Base-by-base conservation (phyloP, 2,888 invertebrate species). In the Xestoiulus laeticollis region DNA sequence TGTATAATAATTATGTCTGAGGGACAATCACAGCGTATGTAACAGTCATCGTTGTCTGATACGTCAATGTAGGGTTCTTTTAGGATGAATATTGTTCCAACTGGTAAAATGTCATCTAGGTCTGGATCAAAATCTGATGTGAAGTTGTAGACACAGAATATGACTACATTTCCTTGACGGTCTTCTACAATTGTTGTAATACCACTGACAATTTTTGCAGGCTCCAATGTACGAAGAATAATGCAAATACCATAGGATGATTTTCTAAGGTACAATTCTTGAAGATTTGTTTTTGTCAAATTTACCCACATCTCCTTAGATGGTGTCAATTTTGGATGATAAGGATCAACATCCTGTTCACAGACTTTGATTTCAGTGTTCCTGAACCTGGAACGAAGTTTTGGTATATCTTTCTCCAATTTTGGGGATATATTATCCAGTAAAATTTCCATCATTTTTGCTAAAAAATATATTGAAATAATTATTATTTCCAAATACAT, bases 21-120 rank as follows among this genome's bases (percentile, higher is more conserved):
- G 0, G 87, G 87, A 87, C 87, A 59, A 33, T 59, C 53, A n/a
- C 87, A 87, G 16, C 68, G 33, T 8, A 87, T 0, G 10, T 8
- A 22, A 33, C 16, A 6, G 19, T 32, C 32, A 14, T 26, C 19
- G 16, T 19, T 30, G 8, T 0, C 5, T 1, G 33, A 5, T 1
- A 1, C 30, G 14, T 16, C 6, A 3, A 68, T 19, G 33, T 5
- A 59, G 0, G 87, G 87, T 19, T 87, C 87, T 30, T 87, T 87
- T n/a, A 87, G 12, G 1, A 87, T 8, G 16, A 87, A 33, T 6
- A 87, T n/a, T 14, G 68, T 68, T 0, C 87, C 87, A 33, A 68
- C 59, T 0, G 53, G 53, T 26, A 87, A 87, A 1, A 84, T 32
- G 16, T 48, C 33, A 8, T 14, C 12, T 10, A 32, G 32, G 10